Base-by-base conservation (phyloP, 2,113 vertebrate genomes). In the Sinocyclocheilus anophthalmus region DNA sequence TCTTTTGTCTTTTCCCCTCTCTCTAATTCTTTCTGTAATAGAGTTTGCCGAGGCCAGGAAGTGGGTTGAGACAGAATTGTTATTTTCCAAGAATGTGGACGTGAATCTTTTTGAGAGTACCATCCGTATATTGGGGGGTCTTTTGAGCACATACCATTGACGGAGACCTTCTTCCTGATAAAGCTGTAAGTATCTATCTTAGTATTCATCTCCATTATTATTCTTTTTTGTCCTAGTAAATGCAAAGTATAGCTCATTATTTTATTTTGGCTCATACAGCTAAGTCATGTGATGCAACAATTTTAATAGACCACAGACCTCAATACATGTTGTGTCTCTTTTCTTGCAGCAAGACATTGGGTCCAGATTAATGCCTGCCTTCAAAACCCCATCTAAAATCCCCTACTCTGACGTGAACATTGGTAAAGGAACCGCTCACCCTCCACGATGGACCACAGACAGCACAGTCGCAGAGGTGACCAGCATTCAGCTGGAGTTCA, bases 51-150 rank as follows among this genome's bases (percentile, higher is more conserved):
- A 99, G 85, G 97, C 97, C 37, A 94, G 90, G 90, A 88, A 86
- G 9, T 99, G 98, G 98, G 94, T 99, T 16, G 94, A 96, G 48
- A 92, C 90, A 0, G 91, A 96, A 83, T 92, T 99, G 11, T 76
- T 86, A 4, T 98, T 99, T 69, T 88, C 94, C 86, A 99, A 97
- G 89, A 96, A 98, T 0, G 96, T 98, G 87, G 98, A 99, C 1
- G 98, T 99, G 65, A 99, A 98, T 93, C 96, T 99, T 16, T 99
- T 99, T 89, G 98, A 99, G 94, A 99, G 96, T 84, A 99, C 97
- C 13, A 99, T 99, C 81, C 97, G 98, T 1, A 93, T 99, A 86
- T 93, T 99, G 9, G 98, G 98, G 0, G 96, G 97, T 1, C 95
- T 99, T 55, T 94, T 99, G 87, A 98, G 98, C 59, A 94, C 96